These are phyloP conservation scores for Hanleya hanleyi DNA, from an alignment of 2,888 invertebrate genomes.

Conservation along the genomic window DNA sequence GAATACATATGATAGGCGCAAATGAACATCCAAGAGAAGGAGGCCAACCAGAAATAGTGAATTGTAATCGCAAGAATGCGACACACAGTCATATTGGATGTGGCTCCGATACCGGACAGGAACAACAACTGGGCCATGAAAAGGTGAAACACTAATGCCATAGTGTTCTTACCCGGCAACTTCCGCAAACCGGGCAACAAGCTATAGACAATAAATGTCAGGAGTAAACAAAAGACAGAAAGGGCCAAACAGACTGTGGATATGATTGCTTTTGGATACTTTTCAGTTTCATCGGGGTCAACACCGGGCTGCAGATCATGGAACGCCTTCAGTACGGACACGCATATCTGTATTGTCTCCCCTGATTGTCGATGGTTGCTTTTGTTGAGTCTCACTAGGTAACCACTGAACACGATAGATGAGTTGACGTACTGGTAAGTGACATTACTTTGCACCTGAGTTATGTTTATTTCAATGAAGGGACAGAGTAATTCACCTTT, in stretches of 20 bases:
- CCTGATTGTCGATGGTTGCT: neutral
- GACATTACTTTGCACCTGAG: neutral
- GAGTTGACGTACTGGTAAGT: neutral
- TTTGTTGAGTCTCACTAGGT: too few species aligned
- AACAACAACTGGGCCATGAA: conserved; percentile 14
- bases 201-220: neutral
- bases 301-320: neutral
- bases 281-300: neutral
- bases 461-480: too few species aligned
- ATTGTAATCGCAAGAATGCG: neutral
- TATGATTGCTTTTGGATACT: neutral
- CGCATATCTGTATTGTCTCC: neutral
- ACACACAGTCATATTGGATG: neutral
- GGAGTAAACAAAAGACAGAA: neutral
- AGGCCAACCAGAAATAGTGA: conserved; percentile 12
- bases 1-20: conserved; percentile 8
- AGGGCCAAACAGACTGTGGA: neutral
- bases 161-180: neutral
- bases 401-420: too few species aligned
- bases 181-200: neutral
- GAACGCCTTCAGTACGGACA: neutral
- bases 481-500: too few species aligned
- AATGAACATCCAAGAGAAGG: conserved; percentile 16
- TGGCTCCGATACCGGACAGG: neutral
- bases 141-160: neutral